These are phyloP conservation scores for Enteromius thamalakanensis DNA, from an alignment of 2,797 vertebrate species.

Conservation along the genomic window DNA sequence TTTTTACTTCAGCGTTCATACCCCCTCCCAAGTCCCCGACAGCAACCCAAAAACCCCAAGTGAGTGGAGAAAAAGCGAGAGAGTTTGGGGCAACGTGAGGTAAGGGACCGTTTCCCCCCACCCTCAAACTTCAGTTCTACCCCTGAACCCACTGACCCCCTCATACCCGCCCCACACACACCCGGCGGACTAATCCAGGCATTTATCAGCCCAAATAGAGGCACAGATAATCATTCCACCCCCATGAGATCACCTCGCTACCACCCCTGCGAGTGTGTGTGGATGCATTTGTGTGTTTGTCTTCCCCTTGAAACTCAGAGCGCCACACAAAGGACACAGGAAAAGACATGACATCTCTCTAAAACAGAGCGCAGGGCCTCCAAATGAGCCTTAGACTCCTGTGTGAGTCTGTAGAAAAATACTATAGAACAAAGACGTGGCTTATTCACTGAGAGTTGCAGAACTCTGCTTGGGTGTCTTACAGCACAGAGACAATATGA, in stretches of 20 bases:
- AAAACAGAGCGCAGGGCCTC: constrained; percentile 25
- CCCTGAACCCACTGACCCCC: constrained; percentile 39
- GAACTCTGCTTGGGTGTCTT: constrained; percentile 5
- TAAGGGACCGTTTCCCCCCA: not conserved
- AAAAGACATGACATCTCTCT: constrained; percentile 33
- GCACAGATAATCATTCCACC: constrained; percentile 71
- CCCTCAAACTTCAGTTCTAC: constrained; percentile 17
- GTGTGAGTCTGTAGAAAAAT: not conserved
- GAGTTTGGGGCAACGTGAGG: constrained; percentile 19
- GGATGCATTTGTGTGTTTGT: constrained; percentile 47
- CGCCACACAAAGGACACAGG: constrained; percentile 27
- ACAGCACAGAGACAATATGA: not conserved
- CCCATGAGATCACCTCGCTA: constrained; percentile 67
- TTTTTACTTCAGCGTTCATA: not conserved
- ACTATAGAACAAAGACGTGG: constrained; percentile 14
- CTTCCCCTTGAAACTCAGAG: constrained; percentile 33
- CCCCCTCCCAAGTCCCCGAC: constrained; percentile 15
- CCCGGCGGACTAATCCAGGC: constrained; percentile 65
- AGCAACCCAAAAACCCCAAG: constrained; percentile 3
- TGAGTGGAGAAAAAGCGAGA: not conserved
- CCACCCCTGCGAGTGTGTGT: constrained; percentile 52
- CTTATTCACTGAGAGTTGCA: not conserved
- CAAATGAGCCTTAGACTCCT: constrained; percentile 27
- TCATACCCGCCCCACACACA: constrained; percentile 21
- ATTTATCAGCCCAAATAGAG: constrained; percentile 64